Conservation (phyloP, 2,888 invertebrate species). For the Seira sanloemensis region DNA sequence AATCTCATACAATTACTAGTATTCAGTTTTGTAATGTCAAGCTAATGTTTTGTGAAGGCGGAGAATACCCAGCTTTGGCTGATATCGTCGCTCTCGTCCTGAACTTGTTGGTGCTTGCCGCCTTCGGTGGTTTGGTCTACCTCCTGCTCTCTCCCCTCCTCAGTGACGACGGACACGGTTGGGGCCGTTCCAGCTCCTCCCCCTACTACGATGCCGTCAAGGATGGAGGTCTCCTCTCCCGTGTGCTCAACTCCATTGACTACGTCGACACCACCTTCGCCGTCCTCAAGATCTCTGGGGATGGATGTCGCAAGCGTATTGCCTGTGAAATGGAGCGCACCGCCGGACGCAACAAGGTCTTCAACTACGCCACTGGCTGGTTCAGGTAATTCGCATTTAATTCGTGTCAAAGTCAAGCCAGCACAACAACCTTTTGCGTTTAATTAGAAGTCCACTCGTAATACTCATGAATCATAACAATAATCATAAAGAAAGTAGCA, state of each 20-base stretch:
- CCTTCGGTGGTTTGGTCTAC: conserved; percentile 74
- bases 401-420: neutral
- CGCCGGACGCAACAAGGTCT: conserved; percentile 74
- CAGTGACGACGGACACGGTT: conserved; percentile 73
- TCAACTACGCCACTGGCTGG: conserved; percentile 74
- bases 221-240: conserved; percentile 73
- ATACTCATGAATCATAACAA: conserved; percentile 15
- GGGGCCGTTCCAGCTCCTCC: conserved; percentile 72
- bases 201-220: conserved; percentile 74
- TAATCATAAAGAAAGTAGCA: conserved; percentile 59
- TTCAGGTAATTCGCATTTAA: conserved; percentile 69
- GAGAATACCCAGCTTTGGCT: conserved; percentile 74
- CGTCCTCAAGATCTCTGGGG: conserved; percentile 74
- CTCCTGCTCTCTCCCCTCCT: conserved; percentile 73
- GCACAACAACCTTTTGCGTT: neutral
- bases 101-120: conserved; percentile 73
- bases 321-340: conserved; percentile 74
- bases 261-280: conserved; percentile 74
- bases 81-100: conserved; percentile 74
- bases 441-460: neutral
- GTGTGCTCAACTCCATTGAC: conserved; percentile 74
- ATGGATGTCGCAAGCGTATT: conserved; percentile 73
- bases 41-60: conserved; percentile 25
- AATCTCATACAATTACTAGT: no score
- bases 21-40: neutral